Conservation (phyloP, 2,888 invertebrate genomes). For the Chaetogeoica ovagalla region DNA sequence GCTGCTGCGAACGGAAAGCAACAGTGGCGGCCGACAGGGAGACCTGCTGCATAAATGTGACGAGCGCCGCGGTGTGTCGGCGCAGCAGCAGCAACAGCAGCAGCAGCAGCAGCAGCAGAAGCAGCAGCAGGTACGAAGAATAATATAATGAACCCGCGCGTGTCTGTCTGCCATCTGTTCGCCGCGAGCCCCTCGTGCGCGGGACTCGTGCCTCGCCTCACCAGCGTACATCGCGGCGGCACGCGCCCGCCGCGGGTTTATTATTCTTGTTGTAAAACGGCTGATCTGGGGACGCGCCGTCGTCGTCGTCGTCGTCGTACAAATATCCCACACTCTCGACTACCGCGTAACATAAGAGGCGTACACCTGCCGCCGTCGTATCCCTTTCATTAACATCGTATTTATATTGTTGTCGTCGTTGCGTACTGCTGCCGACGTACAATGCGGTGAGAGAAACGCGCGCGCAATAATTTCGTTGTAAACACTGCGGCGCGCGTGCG, state of each 20-base stretch:
- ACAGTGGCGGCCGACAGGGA: no score
- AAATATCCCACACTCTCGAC: no score
- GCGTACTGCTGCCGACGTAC: no score
- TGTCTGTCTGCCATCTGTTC: conserved; percentile 38
- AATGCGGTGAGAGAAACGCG: background rate
- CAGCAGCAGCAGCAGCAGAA: background rate
- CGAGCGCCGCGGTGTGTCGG: background rate
- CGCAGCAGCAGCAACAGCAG: background rate
- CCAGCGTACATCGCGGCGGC: background rate
- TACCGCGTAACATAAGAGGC: no score
- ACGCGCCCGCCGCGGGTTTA: background rate
- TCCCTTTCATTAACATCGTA: conserved; percentile 45
- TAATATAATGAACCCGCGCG: background rate
- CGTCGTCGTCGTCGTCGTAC: no score
- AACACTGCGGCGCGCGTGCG: background rate
- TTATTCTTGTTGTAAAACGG: background rate
- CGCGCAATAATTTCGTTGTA: no score
- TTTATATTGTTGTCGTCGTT: conserved; percentile 25
- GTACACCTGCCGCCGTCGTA: conserved; percentile 28
- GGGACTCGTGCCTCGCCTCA: background rate
- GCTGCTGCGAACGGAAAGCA: no score
- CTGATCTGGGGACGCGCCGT: conserved; percentile 16
- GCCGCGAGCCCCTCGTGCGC: background rate
- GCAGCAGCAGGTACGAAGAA: conserved; percentile 19
- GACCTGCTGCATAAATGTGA: no score